Conservation (phyloP, 2,888 invertebrate species). For the Marasmarcha lunaedactyla region DNA sequence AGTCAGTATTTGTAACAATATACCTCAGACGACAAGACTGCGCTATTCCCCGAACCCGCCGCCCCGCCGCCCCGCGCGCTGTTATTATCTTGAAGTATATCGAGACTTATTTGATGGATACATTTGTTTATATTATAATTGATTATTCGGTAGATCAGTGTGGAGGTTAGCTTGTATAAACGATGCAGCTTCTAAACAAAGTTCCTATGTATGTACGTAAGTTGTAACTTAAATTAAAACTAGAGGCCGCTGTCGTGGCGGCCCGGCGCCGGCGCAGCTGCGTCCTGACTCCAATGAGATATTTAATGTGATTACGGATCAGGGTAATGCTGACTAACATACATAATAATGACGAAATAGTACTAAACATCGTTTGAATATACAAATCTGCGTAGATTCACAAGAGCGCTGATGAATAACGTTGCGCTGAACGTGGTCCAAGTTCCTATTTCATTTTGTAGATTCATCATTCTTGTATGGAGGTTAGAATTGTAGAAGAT, state of each 20-base stretch:
- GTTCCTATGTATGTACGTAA: slow-evolving; percentile 72
- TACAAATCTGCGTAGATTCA: too few relatives aligned
- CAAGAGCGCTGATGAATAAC: neutral
- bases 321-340: slow-evolving; percentile 45
- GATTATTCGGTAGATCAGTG: slow-evolving; percentile 65
- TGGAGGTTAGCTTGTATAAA: slow-evolving; percentile 70
- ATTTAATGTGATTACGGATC: slow-evolving; percentile 45
- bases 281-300: slow-evolving; percentile 37
- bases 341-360: slow-evolving; percentile 3
- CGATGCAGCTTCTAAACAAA: slow-evolving; percentile 71
- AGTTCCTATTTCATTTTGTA: slow-evolving; percentile 18
- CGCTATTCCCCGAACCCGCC: too few relatives aligned
- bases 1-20: too few relatives aligned
- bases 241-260: slow-evolving; percentile 48
- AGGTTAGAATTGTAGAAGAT: too few relatives aligned
- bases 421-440: slow-evolving; percentile 1
- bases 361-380: too few relatives aligned
- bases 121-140: slow-evolving; percentile 46
- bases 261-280: slow-evolving; percentile 29
- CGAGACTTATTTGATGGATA: slow-evolving; percentile 48
- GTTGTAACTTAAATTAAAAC: slow-evolving; percentile 61
- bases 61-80: slow-evolving; percentile 7
- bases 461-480: slow-evolving; percentile 14
- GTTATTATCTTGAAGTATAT: slow-evolving; percentile 40
- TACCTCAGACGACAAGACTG: too few relatives aligned